Evolutionary conservation across 2,797 vertebrate genomes (phyloP), one percentile per base, ranked within the genome.

Genomic region (Coreius guichenoti): DNA sequence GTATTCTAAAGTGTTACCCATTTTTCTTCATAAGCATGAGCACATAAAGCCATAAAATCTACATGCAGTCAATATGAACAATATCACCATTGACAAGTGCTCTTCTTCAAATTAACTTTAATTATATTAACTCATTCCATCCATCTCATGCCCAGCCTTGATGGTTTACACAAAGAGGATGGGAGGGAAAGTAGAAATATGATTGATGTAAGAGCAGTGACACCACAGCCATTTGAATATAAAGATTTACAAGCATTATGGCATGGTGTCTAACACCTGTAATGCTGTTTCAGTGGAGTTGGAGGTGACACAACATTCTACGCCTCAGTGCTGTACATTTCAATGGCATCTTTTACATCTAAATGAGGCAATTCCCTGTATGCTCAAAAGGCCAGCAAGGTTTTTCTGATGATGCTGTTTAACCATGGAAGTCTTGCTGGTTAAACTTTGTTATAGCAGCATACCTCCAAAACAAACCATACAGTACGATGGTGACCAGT

Each of bases 81-180:
- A 23, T 36, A 45, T 74, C 39, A 36, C 43, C 3, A 65, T 16
- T 49, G 81, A 83, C 69, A 74, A 47, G 17, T 23, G 17, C 12
- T 61, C 51, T 43, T 54, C 45, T 29, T 82, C n/a, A 47, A 63
- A 82, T 72, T 26, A 58, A 43, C 23, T 47, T 72, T 74, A 74
- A 82, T 76, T 67, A 54, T 67, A 68, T 83, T 76, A 68, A 26
- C 29, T 23, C 23, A 51, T 43, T 65, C 43, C 19, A 80, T 49
- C 78, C 29, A 49, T 68, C 79, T 68, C 29, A 76, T 29, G 31
- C 31, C 23, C 23, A 36, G 12, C 29, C 58, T 75, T 68, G 9
- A 61, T 61, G 54, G 23, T 76, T 36, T 29, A 49, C 31, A 58
- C 17, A n/a, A 39, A 31, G 29, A 49, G 23, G 72, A 51, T 1